Conservation (phyloP, 2,888 invertebrate species). For the Drosophila basisetae region DNA sequence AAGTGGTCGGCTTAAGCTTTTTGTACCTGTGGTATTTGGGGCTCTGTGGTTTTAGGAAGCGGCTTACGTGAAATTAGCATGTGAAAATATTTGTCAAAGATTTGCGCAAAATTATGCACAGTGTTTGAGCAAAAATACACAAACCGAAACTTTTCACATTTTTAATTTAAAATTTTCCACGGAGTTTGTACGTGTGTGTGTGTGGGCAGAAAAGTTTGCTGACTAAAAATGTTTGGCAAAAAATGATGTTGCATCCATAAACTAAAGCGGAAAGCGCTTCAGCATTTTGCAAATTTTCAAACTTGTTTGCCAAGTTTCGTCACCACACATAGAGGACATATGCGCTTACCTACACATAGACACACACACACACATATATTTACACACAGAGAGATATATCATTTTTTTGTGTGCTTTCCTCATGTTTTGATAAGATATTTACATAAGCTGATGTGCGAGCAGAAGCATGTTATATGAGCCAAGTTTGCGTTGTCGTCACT, state of each 20-base stretch:
- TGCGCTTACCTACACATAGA: conserved; percentile 4
- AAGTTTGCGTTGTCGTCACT: conserved; percentile 40
- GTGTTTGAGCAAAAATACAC: conserved; percentile 77
- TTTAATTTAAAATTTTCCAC: conserved; percentile 75
- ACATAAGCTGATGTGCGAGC: conserved; percentile 69
- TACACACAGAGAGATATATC: conserved; percentile 12
- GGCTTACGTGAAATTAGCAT: conserved; percentile 77
- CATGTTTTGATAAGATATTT: conserved; percentile 71
- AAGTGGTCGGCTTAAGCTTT: conserved; percentile 24
- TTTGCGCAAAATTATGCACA: conserved; percentile 79
- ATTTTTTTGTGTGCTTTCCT: conserved; percentile 36
- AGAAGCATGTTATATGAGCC: conserved; percentile 60
- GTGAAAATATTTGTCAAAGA: conserved; percentile 82
- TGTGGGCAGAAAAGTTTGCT: conserved; percentile 68
- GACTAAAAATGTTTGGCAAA: conserved; percentile 72
- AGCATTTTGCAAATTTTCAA: conserved; percentile 63
- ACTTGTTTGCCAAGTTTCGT: conserved; percentile 73
- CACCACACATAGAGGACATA: conserved; percentile 2
- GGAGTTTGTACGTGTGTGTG: conserved; percentile 46
- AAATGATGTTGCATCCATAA: conserved; percentile 77
- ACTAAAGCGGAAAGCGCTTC: conserved; percentile 73
- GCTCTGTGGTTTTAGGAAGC: not conserved
- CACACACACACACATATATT: conserved; percentile 12
- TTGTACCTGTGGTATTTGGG: conserved; percentile 51
- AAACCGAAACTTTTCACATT: conserved; percentile 67